Evolutionary conservation across 2,113 vertebrate species (phyloP), one percentile per base, ranked within the genome.

Genomic region (Capreolus pygargus): DNA sequence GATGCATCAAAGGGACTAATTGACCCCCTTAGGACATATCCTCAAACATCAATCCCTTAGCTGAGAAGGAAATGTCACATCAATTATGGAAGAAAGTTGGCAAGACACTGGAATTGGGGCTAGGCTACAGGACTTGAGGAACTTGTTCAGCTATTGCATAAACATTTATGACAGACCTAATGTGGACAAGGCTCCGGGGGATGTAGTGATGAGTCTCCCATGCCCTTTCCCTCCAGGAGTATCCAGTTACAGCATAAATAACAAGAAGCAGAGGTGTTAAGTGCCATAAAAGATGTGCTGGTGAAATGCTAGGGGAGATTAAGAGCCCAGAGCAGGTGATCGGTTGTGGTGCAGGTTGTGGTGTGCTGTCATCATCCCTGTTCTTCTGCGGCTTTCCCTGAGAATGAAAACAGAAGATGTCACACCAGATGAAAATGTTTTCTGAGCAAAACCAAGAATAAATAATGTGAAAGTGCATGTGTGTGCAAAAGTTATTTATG

Each of bases 51-150:
- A 89, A 7, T 79, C 55, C 64, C 43, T 95, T 70, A 67, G 6
- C 11, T 74, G 61, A 89, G 61, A 84, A 91, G 86, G 97, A 97
- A 95, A 95, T 93, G 95, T 96, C 97, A 78, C 76, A 90, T 96
- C 95, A 93, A 82, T 97, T 92, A 91, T 23, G 30, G 88, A 95
- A 61, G 76, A 58, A 95, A 89, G 43, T n/a, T 83, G 97, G 30
- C 70, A 70, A 61, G 67, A 36, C 5, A 13, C 1, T 23, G 88
- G 79, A 52, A 76, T 54, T 76, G 47, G 60, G 36, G n/a, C 52
- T 16, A 33, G 45, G 47, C 76, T 92, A 33, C 6, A 2, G 82
- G 82, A 60, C 91, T 33, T 92, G 93, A 97, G 95, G 76, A 95
- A 91, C 60, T 94, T 30, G 76, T 84, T 97, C 60, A 54, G 92